These are phyloP conservation scores for Drosophila albomicans DNA, from an alignment of 1,140 invertebrate species.

Conservation along the genomic window DNA sequence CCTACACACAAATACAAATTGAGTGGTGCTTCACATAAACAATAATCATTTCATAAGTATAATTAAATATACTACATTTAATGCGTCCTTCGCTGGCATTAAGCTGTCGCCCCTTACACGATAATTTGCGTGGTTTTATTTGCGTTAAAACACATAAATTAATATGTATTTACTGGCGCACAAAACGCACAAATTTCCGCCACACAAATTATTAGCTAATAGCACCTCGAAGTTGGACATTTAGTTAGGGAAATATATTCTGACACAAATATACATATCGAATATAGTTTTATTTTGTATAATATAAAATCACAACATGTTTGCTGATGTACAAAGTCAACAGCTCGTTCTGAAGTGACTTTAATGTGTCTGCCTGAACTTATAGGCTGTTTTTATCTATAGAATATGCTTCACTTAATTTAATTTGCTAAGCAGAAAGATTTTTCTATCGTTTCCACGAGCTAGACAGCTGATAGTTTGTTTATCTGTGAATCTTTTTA, in stretches of 20 bases:
- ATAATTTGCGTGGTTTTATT: constrained; percentile 44
- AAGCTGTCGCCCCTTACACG: constrained; percentile 53
- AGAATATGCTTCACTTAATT: not conserved
- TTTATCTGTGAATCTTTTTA: not conserved
- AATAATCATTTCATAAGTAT: constrained; percentile 49
- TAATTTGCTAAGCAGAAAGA: not conserved
- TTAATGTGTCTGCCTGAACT: not conserved
- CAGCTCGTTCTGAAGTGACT: constrained; percentile 8
- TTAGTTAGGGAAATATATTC: constrained; percentile 8
- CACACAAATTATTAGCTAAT: constrained; percentile 46
- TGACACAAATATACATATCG: not conserved
- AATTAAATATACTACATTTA: constrained; percentile 34
- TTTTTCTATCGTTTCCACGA: not conserved
- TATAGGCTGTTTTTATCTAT: not conserved
- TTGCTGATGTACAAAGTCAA: constrained; percentile 1
- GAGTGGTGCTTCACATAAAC: constrained; percentile 55
- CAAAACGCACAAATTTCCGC: constrained; percentile 42
- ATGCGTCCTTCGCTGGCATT: constrained; percentile 60
- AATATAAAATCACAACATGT: not conserved
- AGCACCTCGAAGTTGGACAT: constrained; percentile 40
- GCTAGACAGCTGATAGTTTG: not conserved
- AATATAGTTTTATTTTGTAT: not conserved
- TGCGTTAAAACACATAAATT: constrained; percentile 33
- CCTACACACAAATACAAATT: constrained; percentile 18
- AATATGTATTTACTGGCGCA: constrained; percentile 36